These are phyloP conservation scores for Callitettix versicolor DNA, from an alignment of 1,140 invertebrate genomes.

Conservation along the genomic window DNA sequence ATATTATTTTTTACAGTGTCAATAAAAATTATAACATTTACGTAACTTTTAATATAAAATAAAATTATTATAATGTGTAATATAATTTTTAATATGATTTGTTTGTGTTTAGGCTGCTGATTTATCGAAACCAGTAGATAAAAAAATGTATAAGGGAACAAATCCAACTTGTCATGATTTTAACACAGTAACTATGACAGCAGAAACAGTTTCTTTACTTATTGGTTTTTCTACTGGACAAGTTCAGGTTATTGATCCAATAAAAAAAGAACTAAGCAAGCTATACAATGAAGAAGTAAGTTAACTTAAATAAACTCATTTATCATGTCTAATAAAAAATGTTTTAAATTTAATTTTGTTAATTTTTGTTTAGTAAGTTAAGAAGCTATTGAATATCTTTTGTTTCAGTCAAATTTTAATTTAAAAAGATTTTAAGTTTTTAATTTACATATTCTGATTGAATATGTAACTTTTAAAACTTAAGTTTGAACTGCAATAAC, in stretches of 20 bases:
- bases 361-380: not conserved
- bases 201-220: constrained; percentile 73
- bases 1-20: no score
- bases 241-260: constrained; percentile 94
- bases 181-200: constrained; percentile 71
- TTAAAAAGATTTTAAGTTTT: not conserved
- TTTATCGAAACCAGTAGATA: constrained; percentile 91
- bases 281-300: constrained; percentile 96
- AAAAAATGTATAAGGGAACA: constrained; percentile 96
- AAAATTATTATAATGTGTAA: no score
- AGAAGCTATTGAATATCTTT: not conserved
- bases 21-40: no score
- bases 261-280: constrained; percentile 90
- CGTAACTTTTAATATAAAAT: no score
- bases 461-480: no score
- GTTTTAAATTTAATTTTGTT: not conserved
- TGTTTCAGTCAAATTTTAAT: not conserved
- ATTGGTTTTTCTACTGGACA: constrained; percentile 96
- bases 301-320: constrained; percentile 14
- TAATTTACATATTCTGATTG: no score
- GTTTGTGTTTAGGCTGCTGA: constrained; percentile 54
- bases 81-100: no score
- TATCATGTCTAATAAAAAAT: no score
- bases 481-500: no score
- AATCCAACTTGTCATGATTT: constrained; percentile 99